Conservation (phyloP, 2,113 vertebrate species). For the Lagopus leucura region DNA sequence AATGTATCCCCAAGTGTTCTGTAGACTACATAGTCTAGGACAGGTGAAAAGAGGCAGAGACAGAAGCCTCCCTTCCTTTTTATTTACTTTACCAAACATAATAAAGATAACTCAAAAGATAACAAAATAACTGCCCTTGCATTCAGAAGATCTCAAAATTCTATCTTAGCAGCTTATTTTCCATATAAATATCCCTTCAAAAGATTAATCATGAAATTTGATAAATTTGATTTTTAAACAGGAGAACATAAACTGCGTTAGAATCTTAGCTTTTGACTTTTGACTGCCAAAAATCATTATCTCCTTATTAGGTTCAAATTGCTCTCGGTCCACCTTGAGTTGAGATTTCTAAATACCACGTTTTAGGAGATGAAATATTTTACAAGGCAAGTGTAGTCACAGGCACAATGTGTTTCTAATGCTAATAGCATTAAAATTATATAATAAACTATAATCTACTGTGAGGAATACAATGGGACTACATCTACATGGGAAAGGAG, state of each 20-base stretch:
- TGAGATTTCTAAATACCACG: not conserved
- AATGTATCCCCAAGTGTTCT: not conserved
- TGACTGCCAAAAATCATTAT: not conserved
- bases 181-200: not conserved
- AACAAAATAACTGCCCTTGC: not conserved
- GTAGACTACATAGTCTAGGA: not conserved
- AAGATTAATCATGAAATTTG: not conserved
- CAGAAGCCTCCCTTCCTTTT: not conserved
- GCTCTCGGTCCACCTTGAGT: not conserved
- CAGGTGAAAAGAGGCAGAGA: not conserved
- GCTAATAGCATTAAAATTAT: constrained; percentile 1
- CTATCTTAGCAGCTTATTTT: not conserved
- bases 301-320: not conserved
- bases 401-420: not conserved
- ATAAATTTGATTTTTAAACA: not conserved
- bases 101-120: not conserved
- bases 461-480: not conserved
- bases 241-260: not conserved
- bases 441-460: not conserved
- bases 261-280: not conserved
- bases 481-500: not conserved
- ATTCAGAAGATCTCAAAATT: not conserved
- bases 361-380: not conserved
- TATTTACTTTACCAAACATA: not conserved
- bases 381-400: not conserved